Evolutionary conservation across 2,113 vertebrate genomes (phyloP).

Genomic region (Oryzias melastigma): DNA sequence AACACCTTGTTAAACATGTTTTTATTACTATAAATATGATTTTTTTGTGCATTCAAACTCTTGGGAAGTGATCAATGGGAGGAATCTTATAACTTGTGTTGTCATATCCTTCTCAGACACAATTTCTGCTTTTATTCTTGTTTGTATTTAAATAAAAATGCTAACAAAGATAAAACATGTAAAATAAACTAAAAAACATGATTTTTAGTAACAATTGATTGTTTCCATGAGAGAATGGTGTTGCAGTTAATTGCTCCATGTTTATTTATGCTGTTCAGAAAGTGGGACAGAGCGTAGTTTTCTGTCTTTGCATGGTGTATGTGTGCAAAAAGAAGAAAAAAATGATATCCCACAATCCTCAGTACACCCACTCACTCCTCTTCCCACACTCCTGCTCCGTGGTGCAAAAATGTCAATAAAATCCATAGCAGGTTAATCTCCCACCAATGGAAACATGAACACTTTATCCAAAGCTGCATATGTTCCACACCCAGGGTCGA

Average conservation of each 20-base stretch:
- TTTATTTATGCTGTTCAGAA: constrained; percentile 4
- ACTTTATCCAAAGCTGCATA: constrained; percentile 73
- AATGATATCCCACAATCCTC: not conserved
- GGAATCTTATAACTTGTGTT: too few relatives aligned
- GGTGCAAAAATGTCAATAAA: constrained; percentile 69
- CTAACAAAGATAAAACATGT: not conserved
- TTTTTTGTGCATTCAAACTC: too few relatives aligned
- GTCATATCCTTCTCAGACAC: too few relatives aligned
- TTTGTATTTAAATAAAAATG: not conserved
- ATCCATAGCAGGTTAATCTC: constrained; percentile 74
- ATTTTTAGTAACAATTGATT: too few relatives aligned
- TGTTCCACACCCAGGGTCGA: constrained; percentile 71
- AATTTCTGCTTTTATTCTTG: too few relatives aligned
- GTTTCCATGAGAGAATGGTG: too few relatives aligned
- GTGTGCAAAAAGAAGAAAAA: not conserved
- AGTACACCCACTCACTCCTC: constrained; percentile 24
- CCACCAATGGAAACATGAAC: constrained; percentile 70
- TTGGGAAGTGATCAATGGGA: too few relatives aligned
- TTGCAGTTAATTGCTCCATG: constrained; percentile 1
- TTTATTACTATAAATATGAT: too few relatives aligned
- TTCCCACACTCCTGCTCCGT: constrained; percentile 50
- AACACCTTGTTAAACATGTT: too few relatives aligned
- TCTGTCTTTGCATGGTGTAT: constrained; percentile 32
- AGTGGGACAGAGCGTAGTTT: constrained; percentile 4
- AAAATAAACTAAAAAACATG: not conserved